Base-by-base conservation (phyloP, 2,888 invertebrate genomes). In the Synanthedon tipuliformis region DNA sequence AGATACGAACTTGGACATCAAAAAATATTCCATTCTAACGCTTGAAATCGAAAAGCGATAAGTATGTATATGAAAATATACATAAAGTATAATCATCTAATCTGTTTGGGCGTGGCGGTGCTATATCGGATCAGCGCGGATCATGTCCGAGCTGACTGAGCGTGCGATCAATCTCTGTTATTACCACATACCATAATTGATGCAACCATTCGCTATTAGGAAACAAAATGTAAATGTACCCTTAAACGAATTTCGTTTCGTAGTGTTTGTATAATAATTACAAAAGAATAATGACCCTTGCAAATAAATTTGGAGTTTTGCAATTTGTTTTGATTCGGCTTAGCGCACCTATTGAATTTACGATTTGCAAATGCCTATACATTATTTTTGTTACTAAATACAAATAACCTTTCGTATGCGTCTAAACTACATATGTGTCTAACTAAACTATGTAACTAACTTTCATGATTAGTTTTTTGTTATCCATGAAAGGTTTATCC, bases 181-280 rank as follows among this genome's bases (percentile, higher is more conserved):
- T 67, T 66, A 61, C 64, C 53, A 55, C 61, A 66, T 56, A 57
- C 51, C 45, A 15, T 5, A 15, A 12, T 49, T 63, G 57, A 59
- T 60, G 66, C 60, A 67, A 66, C 57, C 18, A 48, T 50, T 53
- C 48, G 50, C 55, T 56, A 59, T 64, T 65, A 61, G 55, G 65
- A 65, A 70, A 69, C 63, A 48, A 57, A 59, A 62, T 66, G 62
- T 62, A 65, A 66, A 66, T 63, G 55, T 64, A 64, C 62, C 66
- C 66, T 59, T 58, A 53, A 59, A 61, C 61, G 34, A 45, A 13
- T 45, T 45, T n/a, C 3, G 45, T 45, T 45, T 45, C 45, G 15
- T 57, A 54, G 54, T 55, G 52, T 51, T 50, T 54, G 53, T 60
- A 56, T 54, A 55, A 57, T 58, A 59, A 60, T 59, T 59, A 56